These are phyloP conservation scores for Planiliza haematocheilus DNA, from an alignment of 2,113 vertebrate species.

Conservation along the genomic window DNA sequence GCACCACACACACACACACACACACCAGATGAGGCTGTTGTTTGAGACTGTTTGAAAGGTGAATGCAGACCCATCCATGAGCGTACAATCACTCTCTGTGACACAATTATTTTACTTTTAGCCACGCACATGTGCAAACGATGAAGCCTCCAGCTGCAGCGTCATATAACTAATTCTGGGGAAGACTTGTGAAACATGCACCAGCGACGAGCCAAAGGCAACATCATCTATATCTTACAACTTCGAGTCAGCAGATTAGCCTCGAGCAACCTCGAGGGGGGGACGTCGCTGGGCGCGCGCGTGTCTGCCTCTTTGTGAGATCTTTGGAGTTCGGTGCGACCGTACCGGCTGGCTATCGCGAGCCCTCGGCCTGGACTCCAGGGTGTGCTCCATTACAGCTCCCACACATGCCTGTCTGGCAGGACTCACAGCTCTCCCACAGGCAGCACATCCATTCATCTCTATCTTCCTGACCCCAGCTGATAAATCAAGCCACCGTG, in stretches of 20 bases:
- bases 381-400: conserved; percentile 54
- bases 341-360: conserved; percentile 27
- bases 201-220: conserved; percentile 66
- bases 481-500: conserved; percentile 76
- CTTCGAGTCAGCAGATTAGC: conserved; percentile 54
- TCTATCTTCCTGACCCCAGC: conserved; percentile 59
- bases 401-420: conserved; percentile 58
- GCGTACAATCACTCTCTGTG: conserved; percentile 21
- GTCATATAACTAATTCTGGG: conserved; percentile 48
- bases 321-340: conserved; percentile 20
- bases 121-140: conserved; percentile 11
- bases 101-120: conserved; percentile 47
- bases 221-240: conserved; percentile 65
- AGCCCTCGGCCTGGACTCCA: conserved; percentile 32
- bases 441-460: conserved; percentile 70
- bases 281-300: background rate
- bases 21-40: conserved; percentile 22
- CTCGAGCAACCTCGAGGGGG: conserved; percentile 48
- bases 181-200: conserved; percentile 69
- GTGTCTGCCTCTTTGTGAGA: conserved; percentile 13
- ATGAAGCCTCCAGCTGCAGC: conserved; percentile 57
- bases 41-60: conserved; percentile 59
- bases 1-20: conserved; percentile 30
- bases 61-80: conserved; percentile 40
- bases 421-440: conserved; percentile 52